Conservation (phyloP, 2,888 invertebrate species). For the Drosophila subsilvestris region DNA sequence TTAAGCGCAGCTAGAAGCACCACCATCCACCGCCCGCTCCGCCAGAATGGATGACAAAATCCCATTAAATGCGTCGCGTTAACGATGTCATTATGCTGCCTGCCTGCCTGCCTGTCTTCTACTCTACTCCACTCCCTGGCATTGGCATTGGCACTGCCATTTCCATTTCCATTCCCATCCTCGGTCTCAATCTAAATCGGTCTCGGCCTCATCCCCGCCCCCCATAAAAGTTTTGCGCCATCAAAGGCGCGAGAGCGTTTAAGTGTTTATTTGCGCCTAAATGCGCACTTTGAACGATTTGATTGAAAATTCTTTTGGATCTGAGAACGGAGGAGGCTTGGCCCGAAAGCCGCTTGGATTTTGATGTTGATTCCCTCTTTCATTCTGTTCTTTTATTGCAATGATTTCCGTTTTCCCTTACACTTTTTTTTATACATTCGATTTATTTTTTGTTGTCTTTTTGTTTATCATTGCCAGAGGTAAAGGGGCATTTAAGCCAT, state of each 20-base stretch:
- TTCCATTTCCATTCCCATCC: constrained; percentile 7
- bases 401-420: constrained; percentile 54
- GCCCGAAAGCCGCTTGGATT: constrained; percentile 40
- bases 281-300: constrained; percentile 81
- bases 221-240: constrained; percentile 70
- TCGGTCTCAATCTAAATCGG: constrained; percentile 46
- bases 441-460: constrained; percentile 7
- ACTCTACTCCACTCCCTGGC: background rate
- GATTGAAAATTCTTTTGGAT: constrained; percentile 73
- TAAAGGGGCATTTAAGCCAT: constrained; percentile 22
- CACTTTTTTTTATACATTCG: constrained; percentile 19
- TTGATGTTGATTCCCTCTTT: constrained; percentile 46
- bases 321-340: constrained; percentile 4
- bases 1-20: constrained; percentile 41
- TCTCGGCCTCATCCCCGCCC: constrained; percentile 47
- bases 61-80: constrained; percentile 72
- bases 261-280: constrained; percentile 81
- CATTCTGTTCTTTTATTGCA: constrained; percentile 60
- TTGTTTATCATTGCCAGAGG: constrained; percentile 38
- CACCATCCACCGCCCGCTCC: constrained; percentile 8
- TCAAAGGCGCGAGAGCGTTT: constrained; percentile 80
- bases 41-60: constrained; percentile 20
- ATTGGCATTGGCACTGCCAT: constrained; percentile 92
- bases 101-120: constrained; percentile 25
- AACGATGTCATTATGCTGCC: constrained; percentile 82